Evolutionary conservation across 2,888 invertebrate genomes (phyloP).

Genomic region (Apodemia zela): DNA sequence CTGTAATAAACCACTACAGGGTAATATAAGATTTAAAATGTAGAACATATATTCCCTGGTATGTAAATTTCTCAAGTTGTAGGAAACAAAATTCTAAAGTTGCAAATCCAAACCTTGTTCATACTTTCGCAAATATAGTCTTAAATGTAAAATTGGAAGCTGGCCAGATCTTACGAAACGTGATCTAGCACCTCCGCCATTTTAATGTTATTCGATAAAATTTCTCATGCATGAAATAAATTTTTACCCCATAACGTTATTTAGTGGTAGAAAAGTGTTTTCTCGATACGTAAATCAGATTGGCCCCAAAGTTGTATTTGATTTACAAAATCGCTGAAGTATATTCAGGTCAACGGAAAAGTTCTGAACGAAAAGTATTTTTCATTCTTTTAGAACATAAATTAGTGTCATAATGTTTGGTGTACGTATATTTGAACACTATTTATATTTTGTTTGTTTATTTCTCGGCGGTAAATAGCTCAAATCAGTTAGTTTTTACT

Average conservation of each 20-base stretch:
- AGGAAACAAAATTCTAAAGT: constrained; percentile 17
- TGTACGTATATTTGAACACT: no score
- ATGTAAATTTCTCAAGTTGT: constrained; percentile 10
- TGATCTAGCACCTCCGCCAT: constrained; percentile 30
- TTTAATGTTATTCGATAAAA: constrained; percentile 28
- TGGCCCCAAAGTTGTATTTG: background rate
- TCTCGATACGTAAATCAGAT: background rate
- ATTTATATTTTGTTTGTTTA: no score
- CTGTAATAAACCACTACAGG: background rate
- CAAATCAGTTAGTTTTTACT: no score
- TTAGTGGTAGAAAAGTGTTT: constrained; percentile 5
- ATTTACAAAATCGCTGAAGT: background rate
- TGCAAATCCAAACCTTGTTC: constrained; percentile 23
- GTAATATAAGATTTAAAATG: background rate
- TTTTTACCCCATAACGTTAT: constrained; percentile 4
- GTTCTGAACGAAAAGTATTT: background rate
- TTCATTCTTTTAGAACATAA: background rate
- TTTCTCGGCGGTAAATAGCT: no score
- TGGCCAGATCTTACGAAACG: constrained; percentile 35
- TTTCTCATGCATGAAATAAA: constrained; percentile 16
- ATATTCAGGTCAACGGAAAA: background rate
- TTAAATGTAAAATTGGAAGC: constrained; percentile 38
- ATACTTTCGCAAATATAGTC: constrained; percentile 32
- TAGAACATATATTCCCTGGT: background rate
- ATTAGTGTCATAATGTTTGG: no score